Base-by-base conservation (phyloP, 1,140 invertebrate genomes). In the Tribolium castaneum region DNA sequence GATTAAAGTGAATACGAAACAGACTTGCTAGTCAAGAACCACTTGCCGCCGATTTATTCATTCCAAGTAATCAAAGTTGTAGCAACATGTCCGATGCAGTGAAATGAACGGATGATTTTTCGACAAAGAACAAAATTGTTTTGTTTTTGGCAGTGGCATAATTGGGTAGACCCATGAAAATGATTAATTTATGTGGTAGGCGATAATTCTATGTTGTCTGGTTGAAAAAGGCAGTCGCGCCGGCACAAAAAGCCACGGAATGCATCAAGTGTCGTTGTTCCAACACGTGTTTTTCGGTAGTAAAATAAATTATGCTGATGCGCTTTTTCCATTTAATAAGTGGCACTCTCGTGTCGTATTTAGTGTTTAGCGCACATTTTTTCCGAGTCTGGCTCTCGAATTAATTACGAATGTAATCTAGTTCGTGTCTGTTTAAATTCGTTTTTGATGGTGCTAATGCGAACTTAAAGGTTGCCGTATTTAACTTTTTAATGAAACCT, bases 401-500 rank as follows among this genome's bases (percentile, higher is more conserved):
- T 78, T 66, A 52, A 52, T 75, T 66, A 30, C 45, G 14, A 16
- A 39, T 14, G 35, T 78, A 78, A 75, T 75, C 19, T 66, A 75
- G 73, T 75, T 35, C 71, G 45, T 50, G 54, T 66, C 45, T 71
- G 73, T 75, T 75, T 70, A 79, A 79, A 75, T 71, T 79, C 59
- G 49, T 34, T 75, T 79, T 79, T 76, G 78, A 76, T 78, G 78
- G 70, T 77, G 56, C 52, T 76, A 80, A 80, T 25, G 75, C 71
- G 70, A 66, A 70, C 51, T 72, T 70, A 71, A 79, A 76, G 49
- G 62, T 77, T 62, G 59, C 50, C 45, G 70, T 72, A 80, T 62
- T 80, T 80, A 80, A 80, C 78, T 80, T 80, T 80, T 76, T 80
- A 80, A 80, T 80, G 75, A 80, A 80, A 76, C 70, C 45, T 76